Evolutionary conservation across 2,888 invertebrate species (phyloP).

Genomic region (Augiades crinisus): DNA sequence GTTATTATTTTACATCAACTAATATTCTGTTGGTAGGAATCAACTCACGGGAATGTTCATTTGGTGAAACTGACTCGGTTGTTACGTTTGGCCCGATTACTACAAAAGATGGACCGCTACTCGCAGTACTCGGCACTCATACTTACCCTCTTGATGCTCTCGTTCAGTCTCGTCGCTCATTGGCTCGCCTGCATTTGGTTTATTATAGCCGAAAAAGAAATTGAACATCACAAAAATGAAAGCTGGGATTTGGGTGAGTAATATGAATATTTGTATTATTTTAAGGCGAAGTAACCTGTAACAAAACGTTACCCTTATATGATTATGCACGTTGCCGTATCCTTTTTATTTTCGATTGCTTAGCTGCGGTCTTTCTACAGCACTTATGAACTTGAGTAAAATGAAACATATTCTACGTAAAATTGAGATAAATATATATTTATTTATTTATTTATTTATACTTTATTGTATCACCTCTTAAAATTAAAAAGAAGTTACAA

Average conservation of each 20-base stretch:
- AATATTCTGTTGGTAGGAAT: constrained; percentile 78
- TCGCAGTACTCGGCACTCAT: constrained; percentile 98
- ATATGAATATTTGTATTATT: neutral
- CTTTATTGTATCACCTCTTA: too few relatives aligned
- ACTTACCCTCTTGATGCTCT: constrained; percentile 95
- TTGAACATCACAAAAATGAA: constrained; percentile 86
- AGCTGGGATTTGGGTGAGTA: constrained; percentile 91
- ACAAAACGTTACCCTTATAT: too few relatives aligned
- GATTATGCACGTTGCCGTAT: too few relatives aligned
- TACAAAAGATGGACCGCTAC: constrained; percentile 98
- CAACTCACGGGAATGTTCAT: constrained; percentile 90
- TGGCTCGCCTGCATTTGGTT: constrained; percentile 99
- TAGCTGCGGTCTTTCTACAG: too few relatives aligned
- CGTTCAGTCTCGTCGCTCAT: constrained; percentile 96
- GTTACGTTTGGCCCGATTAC: constrained; percentile 91
- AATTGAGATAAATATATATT: too few relatives aligned
- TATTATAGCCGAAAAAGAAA: constrained; percentile 95
- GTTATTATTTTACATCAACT: too few relatives aligned
- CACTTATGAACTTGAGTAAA: too few relatives aligned
- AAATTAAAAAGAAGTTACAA: too few relatives aligned
- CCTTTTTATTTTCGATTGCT: too few relatives aligned
- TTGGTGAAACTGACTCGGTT: constrained; percentile 95
- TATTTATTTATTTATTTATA: too few relatives aligned
- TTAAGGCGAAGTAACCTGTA: too few relatives aligned
- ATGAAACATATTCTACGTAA: too few relatives aligned